Percentiles rank a stretch among this genome's conserved stretches.
Conservation (phyloP, 2,888 invertebrate genomes). For the Acronicta psi region DNA sequence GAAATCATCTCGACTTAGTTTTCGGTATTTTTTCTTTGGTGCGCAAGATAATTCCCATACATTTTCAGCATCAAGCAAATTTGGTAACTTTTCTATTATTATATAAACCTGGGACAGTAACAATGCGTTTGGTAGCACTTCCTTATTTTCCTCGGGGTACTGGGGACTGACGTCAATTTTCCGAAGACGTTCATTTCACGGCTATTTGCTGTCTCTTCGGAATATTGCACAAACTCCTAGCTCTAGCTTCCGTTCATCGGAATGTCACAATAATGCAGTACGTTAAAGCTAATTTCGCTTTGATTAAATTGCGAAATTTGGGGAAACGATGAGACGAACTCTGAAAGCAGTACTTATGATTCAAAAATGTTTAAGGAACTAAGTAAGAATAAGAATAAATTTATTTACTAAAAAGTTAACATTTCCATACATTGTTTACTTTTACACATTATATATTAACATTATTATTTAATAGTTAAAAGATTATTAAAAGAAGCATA, state of each 20-base stretch:
- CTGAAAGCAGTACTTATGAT: not conserved
- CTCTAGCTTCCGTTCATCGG: not conserved
- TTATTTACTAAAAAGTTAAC: too few relatives aligned
- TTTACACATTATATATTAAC: too few relatives aligned
- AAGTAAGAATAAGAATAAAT: too few relatives aligned
- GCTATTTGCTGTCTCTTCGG: constrained; percentile 63
- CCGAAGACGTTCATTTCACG: constrained; percentile 71
- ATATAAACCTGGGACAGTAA: too few relatives aligned
- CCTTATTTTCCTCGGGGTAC: constrained; percentile 45
- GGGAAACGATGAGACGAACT: not conserved
- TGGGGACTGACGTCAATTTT: constrained; percentile 69
- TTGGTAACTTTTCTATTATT: too few relatives aligned
- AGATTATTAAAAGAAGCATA: too few relatives aligned
- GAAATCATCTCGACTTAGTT: too few relatives aligned
- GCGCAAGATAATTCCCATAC: too few relatives aligned
- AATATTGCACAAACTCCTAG: constrained; percentile 46
- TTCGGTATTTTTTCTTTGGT: too few relatives aligned
- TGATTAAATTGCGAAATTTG: not conserved
- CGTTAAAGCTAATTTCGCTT: not conserved
- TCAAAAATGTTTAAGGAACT: constrained; percentile 7
- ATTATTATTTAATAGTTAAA: too few relatives aligned
- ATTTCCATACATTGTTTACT: too few relatives aligned
- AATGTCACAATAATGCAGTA: not conserved
- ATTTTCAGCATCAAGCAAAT: too few relatives aligned
- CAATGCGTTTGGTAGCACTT: constrained; percentile 1